phyloP scores from a whole-genome alignment of 2,888 invertebrate genomes.

The Heliconius ismenius region DNA sequence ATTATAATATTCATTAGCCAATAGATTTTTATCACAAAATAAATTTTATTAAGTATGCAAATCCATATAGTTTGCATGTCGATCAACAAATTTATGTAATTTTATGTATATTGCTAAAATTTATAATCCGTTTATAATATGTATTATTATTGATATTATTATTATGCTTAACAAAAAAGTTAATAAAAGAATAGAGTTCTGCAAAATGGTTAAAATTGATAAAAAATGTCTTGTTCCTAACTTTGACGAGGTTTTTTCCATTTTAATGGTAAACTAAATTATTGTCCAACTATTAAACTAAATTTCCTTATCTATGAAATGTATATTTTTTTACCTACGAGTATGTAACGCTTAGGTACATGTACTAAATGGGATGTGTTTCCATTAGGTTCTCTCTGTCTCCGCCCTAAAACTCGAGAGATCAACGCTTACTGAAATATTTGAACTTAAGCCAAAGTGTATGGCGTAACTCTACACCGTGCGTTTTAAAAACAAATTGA shows the following conservation, averaged over 20 bases:
- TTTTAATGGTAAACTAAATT: too few relatives aligned
- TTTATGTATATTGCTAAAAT: constrained; percentile 2
- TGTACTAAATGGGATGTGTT: too few relatives aligned
- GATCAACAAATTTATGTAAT: constrained; percentile 6
- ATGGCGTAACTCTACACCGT: background rate
- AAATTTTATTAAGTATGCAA: constrained; percentile 24
- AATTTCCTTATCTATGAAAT: too few relatives aligned
- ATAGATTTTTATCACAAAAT: constrained; percentile 18
- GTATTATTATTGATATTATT: background rate
- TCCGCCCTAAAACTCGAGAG: too few relatives aligned
- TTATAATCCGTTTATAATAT: background rate
- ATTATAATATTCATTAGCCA: too few relatives aligned
- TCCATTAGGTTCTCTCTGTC: too few relatives aligned
- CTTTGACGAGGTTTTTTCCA: too few relatives aligned
- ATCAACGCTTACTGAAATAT: too few relatives aligned
- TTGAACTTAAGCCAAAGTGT: background rate
- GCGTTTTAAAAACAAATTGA: background rate
- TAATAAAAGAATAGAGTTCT: background rate
- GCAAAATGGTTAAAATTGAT: background rate
- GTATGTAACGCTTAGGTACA: too few relatives aligned
- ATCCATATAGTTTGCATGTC: constrained; percentile 12
- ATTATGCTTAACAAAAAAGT: background rate
- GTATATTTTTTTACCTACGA: too few relatives aligned
- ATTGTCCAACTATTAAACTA: too few relatives aligned
- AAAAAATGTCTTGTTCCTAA: too few relatives aligned